Evolutionary conservation across 2,797 vertebrate genomes (phyloP).

Genomic region (Molossus alvarezi): DNA sequence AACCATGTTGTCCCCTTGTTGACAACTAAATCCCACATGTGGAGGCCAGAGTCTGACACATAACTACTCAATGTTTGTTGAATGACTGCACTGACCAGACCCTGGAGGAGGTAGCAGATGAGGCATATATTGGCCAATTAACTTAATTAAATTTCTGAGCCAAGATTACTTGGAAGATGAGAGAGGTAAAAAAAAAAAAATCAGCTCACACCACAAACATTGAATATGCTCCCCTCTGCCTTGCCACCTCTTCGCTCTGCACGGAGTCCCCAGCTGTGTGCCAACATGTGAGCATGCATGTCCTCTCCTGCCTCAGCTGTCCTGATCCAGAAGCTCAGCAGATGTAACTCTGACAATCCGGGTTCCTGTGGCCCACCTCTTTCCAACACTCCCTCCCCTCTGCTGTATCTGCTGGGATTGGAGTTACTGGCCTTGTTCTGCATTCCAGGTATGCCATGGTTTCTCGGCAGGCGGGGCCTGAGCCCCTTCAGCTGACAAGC

Average conservation of each 20-base stretch:
- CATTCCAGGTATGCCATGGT: not conserved
- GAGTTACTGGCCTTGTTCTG: not conserved
- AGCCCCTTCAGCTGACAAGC: not conserved
- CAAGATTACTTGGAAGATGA: not conserved
- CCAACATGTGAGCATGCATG: not conserved
- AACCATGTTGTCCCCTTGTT: not conserved
- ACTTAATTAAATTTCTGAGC: constrained; percentile 31
- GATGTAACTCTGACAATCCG: not conserved
- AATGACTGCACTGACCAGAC: not conserved
- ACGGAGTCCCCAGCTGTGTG: not conserved
- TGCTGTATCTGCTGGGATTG: not conserved
- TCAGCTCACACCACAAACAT: not conserved
- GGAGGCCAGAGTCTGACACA: not conserved
- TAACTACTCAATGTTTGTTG: not conserved
- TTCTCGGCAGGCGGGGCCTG: not conserved
- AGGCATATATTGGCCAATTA: not conserved
- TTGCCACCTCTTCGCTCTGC: not conserved
- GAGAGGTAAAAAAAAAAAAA: not conserved
- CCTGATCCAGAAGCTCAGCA: not conserved
- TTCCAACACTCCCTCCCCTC: fast-evolving
- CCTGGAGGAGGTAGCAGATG: not conserved
- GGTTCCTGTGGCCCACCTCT: not conserved
- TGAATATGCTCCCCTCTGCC: not conserved
- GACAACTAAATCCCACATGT: not conserved
- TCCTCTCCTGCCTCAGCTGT: not conserved